Percentiles rank a stretch among this genome's conserved stretches.
These are phyloP conservation scores for Periophthalmodon schlosseri DNA, from an alignment of 2,113 vertebrate genomes.

Conservation along the genomic window DNA sequence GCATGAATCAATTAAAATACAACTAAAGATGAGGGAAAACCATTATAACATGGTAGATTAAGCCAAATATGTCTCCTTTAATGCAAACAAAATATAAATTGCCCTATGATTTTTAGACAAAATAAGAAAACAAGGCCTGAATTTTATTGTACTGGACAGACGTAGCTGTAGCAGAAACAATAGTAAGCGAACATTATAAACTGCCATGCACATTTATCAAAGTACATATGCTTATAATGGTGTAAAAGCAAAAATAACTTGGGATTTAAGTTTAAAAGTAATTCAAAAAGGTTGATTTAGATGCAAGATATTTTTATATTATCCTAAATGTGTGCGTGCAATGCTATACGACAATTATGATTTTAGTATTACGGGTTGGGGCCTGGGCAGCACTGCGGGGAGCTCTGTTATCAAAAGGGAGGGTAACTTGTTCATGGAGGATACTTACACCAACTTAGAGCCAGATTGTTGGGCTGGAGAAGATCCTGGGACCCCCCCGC, in stretches of 20 bases:
- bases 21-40: no score
- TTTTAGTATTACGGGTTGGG: conserved; percentile 28
- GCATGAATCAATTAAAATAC: no score
- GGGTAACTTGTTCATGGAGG: conserved; percentile 54
- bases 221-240: conserved; percentile 1
- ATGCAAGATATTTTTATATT: conserved; percentile 20
- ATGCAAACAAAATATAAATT: not conserved
- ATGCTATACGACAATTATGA: conserved; percentile 25
- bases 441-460: conserved; percentile 86
- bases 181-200: not conserved
- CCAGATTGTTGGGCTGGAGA: conserved; percentile 85
- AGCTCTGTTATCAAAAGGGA: conserved; percentile 26
- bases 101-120: not conserved
- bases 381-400: conserved; percentile 64
- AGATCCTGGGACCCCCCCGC: conserved; percentile 83
- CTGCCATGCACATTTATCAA: conserved; percentile 2
- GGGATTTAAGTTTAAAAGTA: not conserved
- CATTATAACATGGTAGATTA: not conserved
- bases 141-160: not conserved
- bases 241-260: conserved; percentile 7
- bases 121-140: not conserved
- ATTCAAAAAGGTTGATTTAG: not conserved
- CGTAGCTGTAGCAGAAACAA: not conserved
- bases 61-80: not conserved
- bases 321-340: conserved; percentile 18